Evolutionary conservation across 1,140 invertebrate genomes (phyloP).

Genomic region (Varroa destructor): DNA sequence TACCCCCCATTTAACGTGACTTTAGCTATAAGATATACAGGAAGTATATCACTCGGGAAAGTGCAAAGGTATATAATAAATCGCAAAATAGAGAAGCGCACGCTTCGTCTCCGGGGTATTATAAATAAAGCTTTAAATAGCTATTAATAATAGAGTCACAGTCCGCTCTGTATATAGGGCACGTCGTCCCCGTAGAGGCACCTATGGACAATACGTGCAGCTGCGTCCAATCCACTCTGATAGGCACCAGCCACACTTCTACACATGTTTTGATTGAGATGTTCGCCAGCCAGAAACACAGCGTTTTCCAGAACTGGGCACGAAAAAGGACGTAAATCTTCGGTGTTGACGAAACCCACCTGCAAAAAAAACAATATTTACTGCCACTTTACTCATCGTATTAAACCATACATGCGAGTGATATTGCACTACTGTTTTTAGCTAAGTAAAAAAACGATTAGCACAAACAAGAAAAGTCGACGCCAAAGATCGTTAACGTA

Average conservation of each 20-base stretch:
- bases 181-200: conserved; percentile 16
- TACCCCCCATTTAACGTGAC: too few species aligned
- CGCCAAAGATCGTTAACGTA: too few species aligned
- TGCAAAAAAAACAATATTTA: background rate
- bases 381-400: background rate
- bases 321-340: background rate
- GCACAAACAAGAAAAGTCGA: too few species aligned
- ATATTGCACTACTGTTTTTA: too few species aligned
- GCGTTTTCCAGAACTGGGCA: conserved; percentile 10
- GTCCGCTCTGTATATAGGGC: conserved; percentile 10
- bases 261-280: conserved; percentile 19
- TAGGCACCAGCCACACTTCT: conserved; percentile 7
- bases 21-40: too few species aligned
- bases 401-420: background rate
- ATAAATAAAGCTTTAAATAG: too few species aligned
- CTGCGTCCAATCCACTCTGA: conserved; percentile 15
- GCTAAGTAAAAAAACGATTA: too few species aligned
- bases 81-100: too few species aligned
- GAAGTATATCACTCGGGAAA: too few species aligned
- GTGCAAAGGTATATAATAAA: too few species aligned
- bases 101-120: too few species aligned
- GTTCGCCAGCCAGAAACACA: conserved; percentile 15
- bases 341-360: background rate
- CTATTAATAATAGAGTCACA: background rate
- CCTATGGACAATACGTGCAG: conserved; percentile 2